Evolutionary conservation across 1,140 invertebrate species (phyloP), one percentile per base, ranked within the genome.

Genomic region (Mamestra configurata): DNA sequence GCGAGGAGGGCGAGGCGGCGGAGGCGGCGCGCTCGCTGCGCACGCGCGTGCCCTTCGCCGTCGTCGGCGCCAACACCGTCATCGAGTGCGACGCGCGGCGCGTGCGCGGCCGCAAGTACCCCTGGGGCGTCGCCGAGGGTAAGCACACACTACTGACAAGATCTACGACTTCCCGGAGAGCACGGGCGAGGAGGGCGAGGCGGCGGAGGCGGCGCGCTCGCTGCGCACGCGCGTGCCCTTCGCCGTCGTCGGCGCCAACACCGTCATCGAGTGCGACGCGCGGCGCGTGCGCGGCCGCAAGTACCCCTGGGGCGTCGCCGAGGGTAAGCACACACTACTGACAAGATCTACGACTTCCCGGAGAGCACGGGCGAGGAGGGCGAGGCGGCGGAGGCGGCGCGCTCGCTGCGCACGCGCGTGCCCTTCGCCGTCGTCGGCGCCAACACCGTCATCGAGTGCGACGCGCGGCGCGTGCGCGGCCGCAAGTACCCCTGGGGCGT

Each of bases 371-470:
- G 92, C 75, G 97, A 98, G 83, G 97, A 97, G 80, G 97, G 97
- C 84, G 98, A 98, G 82, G 96, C 97, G 79, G 97, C 97, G 53
- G 96, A 96, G 73, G 92, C 97, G 72, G 96, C 97, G 83, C 97
- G 97, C 92, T 96, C 96, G 83, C 93, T 99, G 80, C 97, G 97
- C 82, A 97, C 97, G 66, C 96, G 98, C 88, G 98, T 99, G 61
- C 99, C 99, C 72, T 99, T 99, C 95, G 99, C 99, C 18, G 98
- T 99, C 27, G 98, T 99, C n/a, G 99, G 99, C 40, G 99, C 99
- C 80, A 99, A 99, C 93, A 97, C 97, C 18, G 97, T 99, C 20
- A 97, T 99, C 66, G 99, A 99, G 94, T 95, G 97, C 24, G 98
- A 99, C 80, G 98, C 98, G 13, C 97, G 97, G 84, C 98, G 98